Evolutionary conservation across 2,113 vertebrate genomes (phyloP).

Genomic region (Synchiropus splendidus): DNA sequence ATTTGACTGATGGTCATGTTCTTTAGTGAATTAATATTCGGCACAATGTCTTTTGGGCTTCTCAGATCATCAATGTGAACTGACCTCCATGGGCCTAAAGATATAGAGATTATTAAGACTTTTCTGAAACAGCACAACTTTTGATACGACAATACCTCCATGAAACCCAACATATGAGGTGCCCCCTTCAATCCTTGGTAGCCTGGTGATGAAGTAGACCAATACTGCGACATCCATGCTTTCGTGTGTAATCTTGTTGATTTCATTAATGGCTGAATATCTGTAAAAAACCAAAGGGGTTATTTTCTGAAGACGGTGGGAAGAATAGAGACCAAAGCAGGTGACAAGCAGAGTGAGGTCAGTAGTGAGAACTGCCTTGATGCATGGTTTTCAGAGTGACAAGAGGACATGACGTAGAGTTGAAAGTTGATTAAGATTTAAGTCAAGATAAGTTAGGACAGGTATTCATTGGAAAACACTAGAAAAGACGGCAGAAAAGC

Average conservation of each 20-base stretch:
- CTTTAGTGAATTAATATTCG: slow-evolving; percentile 79
- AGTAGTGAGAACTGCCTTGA: too few species aligned
- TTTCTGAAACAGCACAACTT: neutral
- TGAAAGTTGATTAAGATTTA: too few species aligned
- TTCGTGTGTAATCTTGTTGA: slow-evolving; percentile 70
- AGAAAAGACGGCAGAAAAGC: too few species aligned
- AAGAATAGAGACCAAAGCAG: too few species aligned
- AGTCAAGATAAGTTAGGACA: too few species aligned
- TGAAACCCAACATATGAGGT: slow-evolving; percentile 82
- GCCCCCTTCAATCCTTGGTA: slow-evolving; percentile 80
- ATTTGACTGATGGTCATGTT: slow-evolving; percentile 81
- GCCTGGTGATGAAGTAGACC: slow-evolving; percentile 85
- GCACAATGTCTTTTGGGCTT: slow-evolving; percentile 75
- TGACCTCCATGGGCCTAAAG: slow-evolving; percentile 81
- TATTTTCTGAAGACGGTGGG: too few species aligned
- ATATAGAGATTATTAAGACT: slow-evolving; percentile 4
- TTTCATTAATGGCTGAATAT: slow-evolving; percentile 84
- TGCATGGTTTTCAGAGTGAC: too few species aligned
- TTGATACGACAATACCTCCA: slow-evolving; percentile 66
- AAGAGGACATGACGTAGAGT: too few species aligned
- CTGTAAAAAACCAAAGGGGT: slow-evolving; percentile 45
- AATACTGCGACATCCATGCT: slow-evolving; percentile 50
- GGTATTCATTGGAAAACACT: too few species aligned
- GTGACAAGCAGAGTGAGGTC: too few species aligned
- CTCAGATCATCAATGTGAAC: slow-evolving; percentile 91